phyloP scores from a whole-genome alignment of 2,797 vertebrate species.

The Podarcis lilfordi region DNA sequence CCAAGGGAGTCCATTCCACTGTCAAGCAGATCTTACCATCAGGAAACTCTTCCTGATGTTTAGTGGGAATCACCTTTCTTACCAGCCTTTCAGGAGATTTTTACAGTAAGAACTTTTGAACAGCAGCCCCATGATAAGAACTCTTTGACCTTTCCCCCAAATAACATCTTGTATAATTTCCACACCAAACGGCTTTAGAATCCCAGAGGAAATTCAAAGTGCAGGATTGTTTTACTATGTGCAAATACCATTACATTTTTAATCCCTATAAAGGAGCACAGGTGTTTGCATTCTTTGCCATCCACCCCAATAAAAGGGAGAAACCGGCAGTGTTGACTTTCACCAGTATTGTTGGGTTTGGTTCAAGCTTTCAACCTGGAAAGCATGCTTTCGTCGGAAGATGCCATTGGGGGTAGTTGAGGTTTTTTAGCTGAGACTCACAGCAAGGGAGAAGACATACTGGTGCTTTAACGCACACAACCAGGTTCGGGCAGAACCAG shows the following conservation, averaged over 20 bases:
- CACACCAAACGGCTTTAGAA: conserved; percentile 22
- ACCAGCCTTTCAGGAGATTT: too few relatives aligned
- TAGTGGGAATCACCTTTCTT: too few relatives aligned
- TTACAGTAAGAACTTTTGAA: conserved; percentile 9
- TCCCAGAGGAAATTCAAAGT: conserved; percentile 42
- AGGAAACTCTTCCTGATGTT: too few relatives aligned
- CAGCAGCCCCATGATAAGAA: conserved; percentile 22
- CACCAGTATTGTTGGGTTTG: conserved; percentile 6
- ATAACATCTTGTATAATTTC: conserved; percentile 47
- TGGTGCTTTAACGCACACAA: neutral
- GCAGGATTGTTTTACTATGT: neutral
- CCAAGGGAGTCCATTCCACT: too few relatives aligned
- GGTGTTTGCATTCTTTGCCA: neutral
- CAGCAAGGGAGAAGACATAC: fast-evolving
- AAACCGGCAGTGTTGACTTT: conserved; percentile 12
- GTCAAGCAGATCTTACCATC: too few relatives aligned
- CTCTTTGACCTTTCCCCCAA: conserved; percentile 59
- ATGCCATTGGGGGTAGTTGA: fast-evolving
- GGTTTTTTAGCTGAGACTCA: neutral
- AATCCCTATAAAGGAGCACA: neutral
- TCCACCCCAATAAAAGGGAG: conserved; percentile 3
- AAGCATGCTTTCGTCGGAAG: fast-evolving
- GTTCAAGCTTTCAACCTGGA: neutral
- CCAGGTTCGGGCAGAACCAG: neutral
- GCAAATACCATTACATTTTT: conserved; percentile 23